Conservation (phyloP, 2,113 vertebrate genomes). For the Dromas ardeola region DNA sequence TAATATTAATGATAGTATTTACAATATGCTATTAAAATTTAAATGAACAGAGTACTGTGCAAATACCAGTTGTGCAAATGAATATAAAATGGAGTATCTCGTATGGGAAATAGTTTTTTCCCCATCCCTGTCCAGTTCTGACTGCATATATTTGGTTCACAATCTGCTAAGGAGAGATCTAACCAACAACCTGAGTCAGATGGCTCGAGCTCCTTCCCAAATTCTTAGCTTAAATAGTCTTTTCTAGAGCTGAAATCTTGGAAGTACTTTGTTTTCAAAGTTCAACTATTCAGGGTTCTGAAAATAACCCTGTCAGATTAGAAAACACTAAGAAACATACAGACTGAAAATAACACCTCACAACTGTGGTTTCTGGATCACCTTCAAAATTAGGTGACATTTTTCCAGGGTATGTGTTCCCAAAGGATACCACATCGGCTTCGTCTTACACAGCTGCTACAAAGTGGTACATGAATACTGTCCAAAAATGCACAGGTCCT, state of each 20-base stretch:
- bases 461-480: background rate
- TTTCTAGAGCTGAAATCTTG: background rate
- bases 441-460: background rate
- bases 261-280: background rate
- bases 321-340: background rate
- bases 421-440: background rate
- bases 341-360: background rate
- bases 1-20: slow-evolving; percentile 20
- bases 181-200: background rate
- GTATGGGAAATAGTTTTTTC: background rate
- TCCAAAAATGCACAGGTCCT: background rate
- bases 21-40: background rate
- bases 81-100: background rate
- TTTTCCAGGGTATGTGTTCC: background rate
- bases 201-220: background rate
- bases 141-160: background rate
- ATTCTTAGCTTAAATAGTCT: background rate
- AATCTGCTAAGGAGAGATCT: background rate
- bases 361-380: background rate
- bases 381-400: background rate
- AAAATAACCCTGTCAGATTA: background rate
- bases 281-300: background rate
- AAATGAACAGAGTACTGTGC: background rate
- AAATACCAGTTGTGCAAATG: background rate
- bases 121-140: background rate